Evolutionary conservation across 1,140 invertebrate genomes (phyloP).

Genomic region (Pseudomyrmex dendroicus): DNA sequence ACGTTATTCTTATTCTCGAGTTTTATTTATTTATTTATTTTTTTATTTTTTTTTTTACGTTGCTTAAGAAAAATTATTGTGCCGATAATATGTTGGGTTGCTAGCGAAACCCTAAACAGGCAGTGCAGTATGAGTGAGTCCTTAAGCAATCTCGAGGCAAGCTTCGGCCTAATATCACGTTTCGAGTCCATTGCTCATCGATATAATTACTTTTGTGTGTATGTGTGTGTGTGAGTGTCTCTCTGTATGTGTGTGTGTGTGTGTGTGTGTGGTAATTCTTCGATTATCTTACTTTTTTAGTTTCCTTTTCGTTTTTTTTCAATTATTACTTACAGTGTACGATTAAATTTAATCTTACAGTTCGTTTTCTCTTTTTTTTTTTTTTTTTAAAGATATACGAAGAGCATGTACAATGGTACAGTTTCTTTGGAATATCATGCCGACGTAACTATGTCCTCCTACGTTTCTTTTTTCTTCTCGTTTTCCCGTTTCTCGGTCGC

Average conservation of each 20-base stretch:
- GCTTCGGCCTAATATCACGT: constrained; percentile 86
- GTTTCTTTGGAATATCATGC: constrained; percentile 82
- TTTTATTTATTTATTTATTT: too few relatives aligned
- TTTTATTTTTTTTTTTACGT: constrained; percentile 72
- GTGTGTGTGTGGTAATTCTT: constrained; percentile 56
- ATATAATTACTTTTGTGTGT: constrained; percentile 73
- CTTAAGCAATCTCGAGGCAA: constrained; percentile 86
- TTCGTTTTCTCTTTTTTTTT: constrained; percentile 48
- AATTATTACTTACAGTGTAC: constrained; percentile 81
- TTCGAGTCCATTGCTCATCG: constrained; percentile 84
- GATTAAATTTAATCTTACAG: constrained; percentile 79
- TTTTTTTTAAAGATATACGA: constrained; percentile 76
- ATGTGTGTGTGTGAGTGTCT: constrained; percentile 23
- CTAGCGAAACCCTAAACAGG: constrained; percentile 85
- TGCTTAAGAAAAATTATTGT: constrained; percentile 86
- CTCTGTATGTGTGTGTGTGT: constrained; percentile 60
- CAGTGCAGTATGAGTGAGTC: constrained; percentile 85
- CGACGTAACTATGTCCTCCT: constrained; percentile 44
- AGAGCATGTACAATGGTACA: constrained; percentile 81
- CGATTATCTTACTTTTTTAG: constrained; percentile 68
- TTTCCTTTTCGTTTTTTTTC: constrained; percentile 57
- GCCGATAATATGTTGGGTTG: constrained; percentile 85
- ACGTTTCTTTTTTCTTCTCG: not conserved
- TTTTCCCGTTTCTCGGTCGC: constrained; percentile 17
- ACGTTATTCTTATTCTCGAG: constrained; percentile 73